Evolutionary conservation across 1,140 invertebrate species (phyloP).

Genomic region (Zaprionus capensis): DNA sequence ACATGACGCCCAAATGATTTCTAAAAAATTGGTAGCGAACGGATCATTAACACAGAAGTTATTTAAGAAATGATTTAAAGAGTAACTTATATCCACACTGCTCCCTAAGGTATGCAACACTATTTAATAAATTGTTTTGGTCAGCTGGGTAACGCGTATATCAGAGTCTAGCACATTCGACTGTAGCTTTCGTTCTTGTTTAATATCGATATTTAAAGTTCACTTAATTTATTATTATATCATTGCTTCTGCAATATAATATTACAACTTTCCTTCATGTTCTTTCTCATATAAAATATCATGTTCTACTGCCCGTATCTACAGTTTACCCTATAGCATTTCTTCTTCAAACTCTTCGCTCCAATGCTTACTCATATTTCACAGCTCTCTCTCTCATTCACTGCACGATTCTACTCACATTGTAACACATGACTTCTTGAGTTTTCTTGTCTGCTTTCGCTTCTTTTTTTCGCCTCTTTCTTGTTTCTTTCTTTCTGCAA

Average conservation of each 20-base stretch:
- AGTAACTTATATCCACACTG: too few relatives aligned
- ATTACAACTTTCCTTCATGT: background rate
- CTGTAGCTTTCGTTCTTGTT: too few relatives aligned
- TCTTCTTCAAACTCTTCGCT: background rate
- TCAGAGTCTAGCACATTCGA: fast-evolving
- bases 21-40: too few relatives aligned
- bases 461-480: background rate
- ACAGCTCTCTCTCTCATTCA: background rate
- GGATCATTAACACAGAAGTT: too few relatives aligned
- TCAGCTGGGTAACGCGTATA: too few relatives aligned
- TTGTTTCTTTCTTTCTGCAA: background rate
- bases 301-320: background rate
- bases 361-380: background rate
- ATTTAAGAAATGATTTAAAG: too few relatives aligned
- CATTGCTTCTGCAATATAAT: background rate
- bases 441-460: background rate
- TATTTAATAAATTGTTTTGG: too few relatives aligned
- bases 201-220: too few relatives aligned
- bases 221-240: background rate
- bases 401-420: background rate
- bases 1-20: too few relatives aligned
- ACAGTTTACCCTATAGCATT: background rate
- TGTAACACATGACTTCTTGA: background rate
- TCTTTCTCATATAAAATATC: background rate
- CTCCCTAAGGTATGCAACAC: too few relatives aligned